Base-by-base conservation (phyloP, 2,888 invertebrate genomes). In the Urechis unicinctus region DNA sequence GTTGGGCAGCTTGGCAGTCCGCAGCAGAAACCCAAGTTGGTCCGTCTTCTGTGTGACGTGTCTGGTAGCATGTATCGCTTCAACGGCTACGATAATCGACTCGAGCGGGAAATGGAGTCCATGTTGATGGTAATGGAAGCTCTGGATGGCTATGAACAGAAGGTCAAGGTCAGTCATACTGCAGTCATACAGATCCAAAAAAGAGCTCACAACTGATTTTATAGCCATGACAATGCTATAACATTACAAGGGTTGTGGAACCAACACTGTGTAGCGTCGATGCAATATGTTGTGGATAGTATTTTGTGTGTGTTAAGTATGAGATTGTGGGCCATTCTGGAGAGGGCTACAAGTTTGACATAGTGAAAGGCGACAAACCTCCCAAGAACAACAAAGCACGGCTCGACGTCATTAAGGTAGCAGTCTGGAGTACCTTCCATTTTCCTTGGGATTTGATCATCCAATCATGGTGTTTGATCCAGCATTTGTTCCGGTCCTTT, bases 11-110 rank as follows among this genome's bases (percentile, higher is more conserved):
- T 73, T 13, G 95, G 94, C 48, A 83, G 89, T 24, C 89, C 89
- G 0, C 90, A 90, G 61, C 84, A 88, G 61, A 88, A 88, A 70
- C 93, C 96, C 2, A 97, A 96, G 78, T 82, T 90, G 2, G 81
- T 95, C 45, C 83, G 88, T 55, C 81, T 95, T 0, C 86, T 95
- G 0, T 86, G 91, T 0, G 97, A 97, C 78, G 93, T 95, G 0
- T 94, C 93, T 1, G 96, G 95, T 2, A 93, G 92, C 63, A 96
- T 96, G 95, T 96, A 96, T 73, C 85, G 91, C 83, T 96, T 96
- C 76, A 96, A 97, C 75, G 88, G 94, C 0, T 90, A 93, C 78
- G 97, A 97, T 79, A 88, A 90, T 0, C 86, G 96, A 52, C 82
- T 97, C 55, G 92, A 95, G 73, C 85, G 94, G 87, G 88, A 17